Evolutionary conservation across 2,888 invertebrate species (phyloP).

Genomic region (Elysia crispata): DNA sequence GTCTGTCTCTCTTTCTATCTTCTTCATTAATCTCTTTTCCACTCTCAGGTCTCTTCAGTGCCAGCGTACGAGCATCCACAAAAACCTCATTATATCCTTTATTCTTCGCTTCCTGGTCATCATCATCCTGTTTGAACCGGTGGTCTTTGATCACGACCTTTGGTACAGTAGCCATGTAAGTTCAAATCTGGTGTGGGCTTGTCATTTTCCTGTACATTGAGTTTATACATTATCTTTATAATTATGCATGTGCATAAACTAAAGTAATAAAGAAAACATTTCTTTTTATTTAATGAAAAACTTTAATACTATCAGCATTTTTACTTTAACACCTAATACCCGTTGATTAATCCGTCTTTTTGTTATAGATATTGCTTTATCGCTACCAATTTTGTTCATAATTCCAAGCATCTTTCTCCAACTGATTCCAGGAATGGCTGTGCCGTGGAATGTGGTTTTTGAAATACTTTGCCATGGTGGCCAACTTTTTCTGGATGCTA

Average conservation of each 20-base stretch:
- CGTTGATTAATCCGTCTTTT: too few relatives aligned
- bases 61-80: conserved; percentile 77
- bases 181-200: too few relatives aligned
- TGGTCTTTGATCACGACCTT: conserved; percentile 70
- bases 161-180: conserved; percentile 77
- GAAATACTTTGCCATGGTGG: conserved; percentile 79
- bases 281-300: too few relatives aligned
- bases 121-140: conserved; percentile 78
- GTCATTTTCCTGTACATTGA: neutral
- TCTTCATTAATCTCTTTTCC: too few relatives aligned
- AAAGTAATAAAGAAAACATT: neutral
- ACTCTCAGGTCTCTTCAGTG: conserved; percentile 77
- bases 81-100: conserved; percentile 78
- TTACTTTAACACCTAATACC: too few relatives aligned
- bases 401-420: neutral
- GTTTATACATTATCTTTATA: neutral
- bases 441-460: conserved; percentile 80
- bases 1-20: too few relatives aligned
- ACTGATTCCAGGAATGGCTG: conserved; percentile 79
- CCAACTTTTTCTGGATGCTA: conserved; percentile 82
- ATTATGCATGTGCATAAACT: neutral
- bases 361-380: too few relatives aligned
- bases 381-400: neutral
- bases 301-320: too few relatives aligned
- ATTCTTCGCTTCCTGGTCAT: conserved; percentile 77